These are phyloP conservation scores for Phenacoccus solenopsis DNA, from an alignment of 1,140 invertebrate genomes.

Conservation along the genomic window DNA sequence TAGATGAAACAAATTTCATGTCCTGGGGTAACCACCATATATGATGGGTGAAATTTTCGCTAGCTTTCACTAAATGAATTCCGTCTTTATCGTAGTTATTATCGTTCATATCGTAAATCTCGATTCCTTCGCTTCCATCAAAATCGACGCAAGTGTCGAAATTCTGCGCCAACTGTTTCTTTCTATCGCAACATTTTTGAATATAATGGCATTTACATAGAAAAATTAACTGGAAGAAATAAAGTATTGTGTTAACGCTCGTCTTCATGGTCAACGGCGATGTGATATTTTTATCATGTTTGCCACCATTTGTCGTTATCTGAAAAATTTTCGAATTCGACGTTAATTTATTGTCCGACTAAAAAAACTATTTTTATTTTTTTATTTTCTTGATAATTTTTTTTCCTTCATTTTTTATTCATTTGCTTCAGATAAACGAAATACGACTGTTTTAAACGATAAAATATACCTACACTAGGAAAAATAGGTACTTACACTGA, in stretches of 20 bases:
- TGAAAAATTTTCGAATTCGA: no score
- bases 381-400: no score
- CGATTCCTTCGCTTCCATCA: neutral
- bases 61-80: neutral
- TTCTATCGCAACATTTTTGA: neutral
- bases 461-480: no score
- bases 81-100: neutral
- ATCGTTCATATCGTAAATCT: neutral
- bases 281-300: no score
- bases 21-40: neutral
- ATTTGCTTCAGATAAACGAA: no score
- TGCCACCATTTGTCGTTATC: no score
- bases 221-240: neutral
- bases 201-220: neutral
- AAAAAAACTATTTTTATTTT: no score
- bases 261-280: neutral
- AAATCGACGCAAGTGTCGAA: neutral
- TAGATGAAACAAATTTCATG: neutral
- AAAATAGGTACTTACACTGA: no score
- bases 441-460: no score
- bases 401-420: no score
- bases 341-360: no score
- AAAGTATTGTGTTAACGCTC: neutral
- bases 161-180: neutral
- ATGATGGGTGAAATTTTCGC: neutral